Base-by-base conservation (phyloP, 2,888 invertebrate species). In the Hecatera dysodea region DNA sequence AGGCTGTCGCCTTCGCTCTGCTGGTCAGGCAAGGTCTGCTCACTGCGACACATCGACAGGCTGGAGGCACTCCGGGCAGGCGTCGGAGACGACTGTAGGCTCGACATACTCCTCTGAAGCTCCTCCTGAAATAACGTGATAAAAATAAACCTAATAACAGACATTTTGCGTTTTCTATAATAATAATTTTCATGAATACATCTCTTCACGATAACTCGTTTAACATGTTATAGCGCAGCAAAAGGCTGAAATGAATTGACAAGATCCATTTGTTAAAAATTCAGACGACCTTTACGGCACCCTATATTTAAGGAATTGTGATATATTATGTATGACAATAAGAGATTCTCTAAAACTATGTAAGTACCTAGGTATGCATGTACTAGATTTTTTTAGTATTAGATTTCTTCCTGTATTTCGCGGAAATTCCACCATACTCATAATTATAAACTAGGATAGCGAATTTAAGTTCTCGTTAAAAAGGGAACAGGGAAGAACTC, bases 61-160 rank as follows among this genome's bases (percentile, higher is more conserved):
- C 91, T 93, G 1, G 93, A 92, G 11, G 74, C 86, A 61, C 93
- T 94, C 5, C 86, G 83, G 0, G 85, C 91, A 12, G 91, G 82
- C 0, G 90, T 90, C 9, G 87, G 81, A 0, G 88, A 87, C 0
- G 90, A 91, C 3, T 87, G 88, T 19, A 95, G 71, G 69, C 93
- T 94, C 0, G 87, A 84, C 2, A 76, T 73, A 59, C 93, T 93
- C 27, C 91, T 90, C 50, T 87, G 88, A 1, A 87, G 75, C 48
- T 88, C 83, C 77, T 87, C 83, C 89, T 89, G n/a, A 80, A 79
- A 72, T 61, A 56, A 33, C 36, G 27, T 24, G 50, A 2, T 1
- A 29, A 36, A 46, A 53, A 59, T 29, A 12, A 64, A 27, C 0
- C 39, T 46, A 15, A 1, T 22, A 39, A 42, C 11, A 2, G 33